Evolutionary conservation across 2,113 vertebrate species (phyloP), one percentile per base, ranked within the genome.

Genomic region (Henicopernis longicauda): DNA sequence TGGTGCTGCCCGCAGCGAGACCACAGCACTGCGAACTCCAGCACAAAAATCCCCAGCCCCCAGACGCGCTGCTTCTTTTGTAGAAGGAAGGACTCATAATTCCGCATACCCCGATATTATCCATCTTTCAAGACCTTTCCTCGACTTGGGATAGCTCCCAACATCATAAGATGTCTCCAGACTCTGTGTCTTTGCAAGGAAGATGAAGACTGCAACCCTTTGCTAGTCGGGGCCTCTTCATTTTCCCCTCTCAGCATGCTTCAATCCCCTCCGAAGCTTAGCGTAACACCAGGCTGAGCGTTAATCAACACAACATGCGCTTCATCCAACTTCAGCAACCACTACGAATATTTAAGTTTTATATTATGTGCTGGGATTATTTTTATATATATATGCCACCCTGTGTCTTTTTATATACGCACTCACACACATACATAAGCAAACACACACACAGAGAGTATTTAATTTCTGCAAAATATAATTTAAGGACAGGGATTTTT

Each of bases 381-480:
- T 96, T 96, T 94, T 95, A 91, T 95, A 91, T 34, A 90, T 34
- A 58, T 55, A 82, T 78, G 74, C 93, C 92, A 96, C 92, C 92
- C 92, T 52, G 59, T 49, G 40, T 62, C 87, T 94, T 96, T 96
- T 93, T 95, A 94, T 95, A 80, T 54, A 79, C 40, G 67, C 74
- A 19, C 84, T 76, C 86, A 82, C 73, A 86, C 83, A 40, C n/a
- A 45, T 65, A 19, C 10, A 65, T n/a, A 95, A 95, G 82, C 82
- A 96, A 94, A 95, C 27, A 91, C 71, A 82, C 16, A 91, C 54
- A 94, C 40, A 50, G 11, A 29, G 27, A 76, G 79, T 40, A 95
- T 86, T 95, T 88, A 6, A 88, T 93, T 93, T 55, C 93, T 95
- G 87, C 67, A 83, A 94, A 94, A 78, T 6, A 81, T 31, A 61